phyloP scores from a whole-genome alignment of 1,140 invertebrate genomes.

The Tetragonula clypearis region DNA sequence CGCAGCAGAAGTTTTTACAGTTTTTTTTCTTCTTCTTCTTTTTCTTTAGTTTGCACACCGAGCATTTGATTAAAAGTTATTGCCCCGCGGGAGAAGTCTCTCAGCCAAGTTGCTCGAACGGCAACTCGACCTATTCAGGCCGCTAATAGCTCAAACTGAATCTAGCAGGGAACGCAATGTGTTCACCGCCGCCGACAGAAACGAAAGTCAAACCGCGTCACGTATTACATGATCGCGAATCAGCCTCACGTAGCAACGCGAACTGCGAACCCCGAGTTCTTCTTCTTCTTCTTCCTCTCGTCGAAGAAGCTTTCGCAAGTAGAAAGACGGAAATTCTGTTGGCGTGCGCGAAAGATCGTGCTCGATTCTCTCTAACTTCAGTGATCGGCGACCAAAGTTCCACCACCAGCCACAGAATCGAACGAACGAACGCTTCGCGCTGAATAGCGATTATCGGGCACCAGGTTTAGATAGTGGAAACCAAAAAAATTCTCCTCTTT shows the following conservation, averaged over 20 bases:
- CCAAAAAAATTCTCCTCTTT: conserved; percentile 47
- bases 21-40: no score
- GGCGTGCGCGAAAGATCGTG: neutral
- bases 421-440: conserved; percentile 36
- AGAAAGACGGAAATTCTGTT: conserved; percentile 35
- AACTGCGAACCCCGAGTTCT: conserved; percentile 29
- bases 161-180: neutral
- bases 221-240: conserved; percentile 67
- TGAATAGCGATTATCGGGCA: conserved; percentile 60
- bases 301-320: conserved; percentile 29
- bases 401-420: neutral
- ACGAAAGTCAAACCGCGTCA: conserved; percentile 66
- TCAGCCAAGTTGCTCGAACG: conserved; percentile 17
- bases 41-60: neutral
- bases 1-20: neutral
- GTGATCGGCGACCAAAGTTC: conserved; percentile 23
- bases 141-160: conserved; percentile 51
- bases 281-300: conserved; percentile 30
- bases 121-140: conserved; percentile 39
- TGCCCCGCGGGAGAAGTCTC: no score
- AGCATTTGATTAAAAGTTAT: conserved; percentile 38
- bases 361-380: no score
- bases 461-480: conserved; percentile 41
- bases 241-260: conserved; percentile 57
- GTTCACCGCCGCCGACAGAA: conserved; percentile 35